Evolutionary conservation across 2,797 vertebrate species (phyloP), one percentile per base, ranked within the genome.

Genomic region (Alfaro cultratus): DNA sequence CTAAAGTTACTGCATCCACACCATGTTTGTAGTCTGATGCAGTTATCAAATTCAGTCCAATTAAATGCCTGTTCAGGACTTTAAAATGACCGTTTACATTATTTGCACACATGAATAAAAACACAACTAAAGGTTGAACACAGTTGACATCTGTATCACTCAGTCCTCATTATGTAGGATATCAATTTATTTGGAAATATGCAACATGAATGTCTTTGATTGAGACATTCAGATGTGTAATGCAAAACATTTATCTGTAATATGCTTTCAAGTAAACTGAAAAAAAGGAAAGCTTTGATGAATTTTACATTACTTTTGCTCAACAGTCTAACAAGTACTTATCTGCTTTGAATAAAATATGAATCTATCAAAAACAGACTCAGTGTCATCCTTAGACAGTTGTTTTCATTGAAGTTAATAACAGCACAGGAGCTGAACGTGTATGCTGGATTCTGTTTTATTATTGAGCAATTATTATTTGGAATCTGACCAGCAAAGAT

Each of bases 391-490:
- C 76, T 77, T 46, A 31, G 86, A 90, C 84, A 89, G 87, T 78
- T 82, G 80, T 84, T 80, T 90, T 78, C 79, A 88, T 62, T 51
- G 78, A 83, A 47, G 83, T 84, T 86, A 91, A 87, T 88, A 88
- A 85, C 82, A 77, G 73, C 78, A 81, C 88, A 82, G 79, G 81
- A 84, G 86, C 67, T 34, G 83, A 89, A 79, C 73, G 74, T 78
- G 70, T 79, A 90, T 87, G 87, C 57, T 77, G 78, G 77, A 86
- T 86, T 90, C 83, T 91, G 90, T 80, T 85, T 91, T 89, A 86
- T 94, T 89, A 91, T 88, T 89, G 83, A 83, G 81, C 79, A 88
- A 93, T 92, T 90, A 93, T 87, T 87, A 90, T 88, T 79, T 90
- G 92, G 89, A 90, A 55, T 77, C 60, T 57, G 13, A 73, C 86